Conservation (phyloP, 2,113 vertebrate species). For the Urocolius indicus region DNA sequence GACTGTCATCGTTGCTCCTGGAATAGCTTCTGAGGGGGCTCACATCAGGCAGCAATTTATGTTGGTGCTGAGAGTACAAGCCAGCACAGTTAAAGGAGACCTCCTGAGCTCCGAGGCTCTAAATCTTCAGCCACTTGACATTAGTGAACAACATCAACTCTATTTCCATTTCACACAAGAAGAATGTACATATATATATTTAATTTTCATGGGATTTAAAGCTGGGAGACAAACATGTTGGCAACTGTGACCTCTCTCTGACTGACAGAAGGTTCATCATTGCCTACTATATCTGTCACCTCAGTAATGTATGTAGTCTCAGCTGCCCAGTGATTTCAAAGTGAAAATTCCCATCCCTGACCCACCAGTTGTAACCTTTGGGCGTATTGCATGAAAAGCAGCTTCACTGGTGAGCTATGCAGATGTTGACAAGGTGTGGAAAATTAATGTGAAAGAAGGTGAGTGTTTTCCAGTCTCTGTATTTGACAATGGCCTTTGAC, state of each 20-base stretch:
- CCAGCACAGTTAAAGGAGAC: slow-evolving; percentile 5
- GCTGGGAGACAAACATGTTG: background rate
- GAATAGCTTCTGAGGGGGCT: background rate
- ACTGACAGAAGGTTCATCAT: slow-evolving; percentile 32
- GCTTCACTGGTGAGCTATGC: background rate
- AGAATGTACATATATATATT: background rate
- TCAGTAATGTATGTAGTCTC: slow-evolving; percentile 36
- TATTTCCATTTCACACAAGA: background rate
- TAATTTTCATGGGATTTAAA: background rate
- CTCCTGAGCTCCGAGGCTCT: background rate
- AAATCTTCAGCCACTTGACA: slow-evolving; percentile 52
- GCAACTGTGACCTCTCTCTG: background rate
- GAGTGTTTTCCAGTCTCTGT: rapidly evolving
- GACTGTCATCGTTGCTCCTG: background rate
- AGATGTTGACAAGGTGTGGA: slow-evolving; percentile 5
- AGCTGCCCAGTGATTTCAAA: slow-evolving; percentile 53
- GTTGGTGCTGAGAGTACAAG: background rate
- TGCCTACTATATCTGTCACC: background rate
- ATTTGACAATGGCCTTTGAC: background rate
- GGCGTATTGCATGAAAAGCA: background rate
- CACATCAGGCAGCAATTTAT: background rate
- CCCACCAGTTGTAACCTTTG: slow-evolving; percentile 18
- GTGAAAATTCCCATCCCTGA: slow-evolving; percentile 32
- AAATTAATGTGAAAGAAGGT: background rate
- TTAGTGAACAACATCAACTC: background rate